phyloP scores from a whole-genome alignment of 2,797 vertebrate genomes.

The Oreortyx pictus region DNA sequence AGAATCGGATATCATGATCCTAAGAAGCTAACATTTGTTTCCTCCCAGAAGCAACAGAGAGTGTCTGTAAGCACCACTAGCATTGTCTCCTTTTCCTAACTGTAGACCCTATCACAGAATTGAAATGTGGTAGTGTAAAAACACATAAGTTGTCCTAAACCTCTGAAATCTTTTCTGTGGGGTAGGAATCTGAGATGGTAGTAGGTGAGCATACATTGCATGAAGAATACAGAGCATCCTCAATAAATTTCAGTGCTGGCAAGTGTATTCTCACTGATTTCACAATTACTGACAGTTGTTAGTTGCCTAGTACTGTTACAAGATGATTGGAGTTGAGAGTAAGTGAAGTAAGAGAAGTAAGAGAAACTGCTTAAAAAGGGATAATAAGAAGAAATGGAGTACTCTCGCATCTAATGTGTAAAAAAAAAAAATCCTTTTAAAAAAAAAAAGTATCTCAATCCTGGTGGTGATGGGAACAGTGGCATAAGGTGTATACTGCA shows the following conservation, averaged over 20 bases:
- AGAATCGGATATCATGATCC: not conserved
- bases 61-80: not conserved
- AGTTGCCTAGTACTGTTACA: conserved; percentile 25
- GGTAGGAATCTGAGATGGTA: conserved; percentile 6
- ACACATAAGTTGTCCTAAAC: not conserved
- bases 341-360: not conserved
- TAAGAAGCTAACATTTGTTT: not conserved
- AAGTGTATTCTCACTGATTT: conserved; percentile 51
- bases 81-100: not conserved
- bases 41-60: not conserved
- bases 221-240: not conserved
- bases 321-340: not conserved
- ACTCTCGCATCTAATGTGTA: not conserved
- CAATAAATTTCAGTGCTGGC: conserved; percentile 42
- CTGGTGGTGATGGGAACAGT: not conserved
- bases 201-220: conserved; percentile 17
- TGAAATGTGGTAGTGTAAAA: not conserved
- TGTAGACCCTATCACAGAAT: not conserved
- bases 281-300: conserved; percentile 57
- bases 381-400: conserved; percentile 8
- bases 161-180: not conserved
- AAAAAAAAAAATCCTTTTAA: not conserved
- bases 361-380: conserved; percentile 23
- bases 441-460: not conserved
- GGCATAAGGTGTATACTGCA: not conserved